Percentiles rank a stretch among this genome's conserved stretches.
Evolutionary conservation across 2,113 vertebrate genomes (phyloP).

Genomic region (Mionectes macconnelli): DNA sequence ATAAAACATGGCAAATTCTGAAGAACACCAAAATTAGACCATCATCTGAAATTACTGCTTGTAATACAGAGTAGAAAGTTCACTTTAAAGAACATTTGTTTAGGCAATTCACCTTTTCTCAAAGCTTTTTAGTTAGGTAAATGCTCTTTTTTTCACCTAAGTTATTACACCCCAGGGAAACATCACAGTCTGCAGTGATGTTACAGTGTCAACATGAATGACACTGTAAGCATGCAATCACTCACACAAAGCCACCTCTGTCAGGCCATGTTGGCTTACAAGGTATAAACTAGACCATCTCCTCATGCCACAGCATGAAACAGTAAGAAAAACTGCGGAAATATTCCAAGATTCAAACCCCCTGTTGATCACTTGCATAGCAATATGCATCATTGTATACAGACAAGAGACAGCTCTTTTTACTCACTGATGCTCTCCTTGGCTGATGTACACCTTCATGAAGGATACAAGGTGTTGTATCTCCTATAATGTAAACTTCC

Average conservation of each 20-base stretch:
- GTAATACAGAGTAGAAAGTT: not conserved
- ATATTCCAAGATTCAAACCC: not conserved
- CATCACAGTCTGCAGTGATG: not conserved
- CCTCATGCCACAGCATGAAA: not conserved
- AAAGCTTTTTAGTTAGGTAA: slow-evolving; percentile 16
- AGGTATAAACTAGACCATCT: not conserved
- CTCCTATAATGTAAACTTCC: not conserved
- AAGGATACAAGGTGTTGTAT: not conserved
- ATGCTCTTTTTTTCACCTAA: slow-evolving; percentile 20
- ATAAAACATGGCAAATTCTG: not conserved
- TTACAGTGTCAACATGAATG: no score
- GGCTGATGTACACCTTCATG: not conserved
- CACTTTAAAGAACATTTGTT: slow-evolving; percentile 28
- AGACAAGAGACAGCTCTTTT: not conserved
- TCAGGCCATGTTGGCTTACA: not conserved
- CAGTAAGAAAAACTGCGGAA: not conserved
- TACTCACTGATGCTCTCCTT: not conserved
- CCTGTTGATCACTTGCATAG: not conserved
- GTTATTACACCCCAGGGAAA: not conserved
- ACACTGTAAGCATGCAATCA: not conserved
- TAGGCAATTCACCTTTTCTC: not conserved
- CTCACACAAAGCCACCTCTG: slow-evolving; percentile 9
- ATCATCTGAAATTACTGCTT: not conserved
- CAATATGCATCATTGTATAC: not conserved
- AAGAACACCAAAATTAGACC: not conserved